Evolutionary conservation across 2,797 vertebrate species (phyloP), one percentile per base, ranked within the genome.

Genomic region (Merluccius polli): DNA sequence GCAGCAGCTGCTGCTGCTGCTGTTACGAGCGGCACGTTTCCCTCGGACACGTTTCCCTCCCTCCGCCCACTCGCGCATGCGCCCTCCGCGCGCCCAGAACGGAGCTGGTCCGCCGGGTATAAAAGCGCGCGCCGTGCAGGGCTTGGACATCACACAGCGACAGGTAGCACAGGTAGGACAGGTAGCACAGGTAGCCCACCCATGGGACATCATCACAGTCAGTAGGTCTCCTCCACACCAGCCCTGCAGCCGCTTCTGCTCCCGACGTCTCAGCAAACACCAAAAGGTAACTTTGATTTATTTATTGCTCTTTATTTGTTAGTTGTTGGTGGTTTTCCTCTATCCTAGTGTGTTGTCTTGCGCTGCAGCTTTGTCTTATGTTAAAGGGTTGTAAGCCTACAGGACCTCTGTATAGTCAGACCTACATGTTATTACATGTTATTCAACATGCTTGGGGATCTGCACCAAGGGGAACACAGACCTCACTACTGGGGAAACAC

Each of bases 131-230:
- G 3, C 2, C 1, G 0, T 1, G 27, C n/a, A 13, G 11, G 59
- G 59, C 4, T 27, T 9, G 9, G 48, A 7, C 21, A 44, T 44
- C 38, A 44, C 44, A 21, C 44, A 18, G 44, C 16, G 16, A 21
- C 15, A n/a, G 6, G 33, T 35, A 35, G 3, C 8, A 8, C 33
- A 35, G 3, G 3, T 35, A 8, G 33, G 33, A 35, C 33, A 3
- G 3, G 33, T 35, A 33, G 71, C 76, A 70, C 2, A 80, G 41
- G 24, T 74, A 31, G 30, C 71, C 73, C 69, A 87, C 93, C 85
- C 86, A 95, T 95, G 95, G 94, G 90, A 83, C 82, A 73, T 67
- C 52, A 78, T 36, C 31, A 31, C 24, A 74, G 73, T 78, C 79
- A 79, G 75, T 78, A 81, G 41, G 24, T 30, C 59, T 84, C 83